phyloP scores from a whole-genome alignment of 2,797 vertebrate species.

The Tragopan temminckii region DNA sequence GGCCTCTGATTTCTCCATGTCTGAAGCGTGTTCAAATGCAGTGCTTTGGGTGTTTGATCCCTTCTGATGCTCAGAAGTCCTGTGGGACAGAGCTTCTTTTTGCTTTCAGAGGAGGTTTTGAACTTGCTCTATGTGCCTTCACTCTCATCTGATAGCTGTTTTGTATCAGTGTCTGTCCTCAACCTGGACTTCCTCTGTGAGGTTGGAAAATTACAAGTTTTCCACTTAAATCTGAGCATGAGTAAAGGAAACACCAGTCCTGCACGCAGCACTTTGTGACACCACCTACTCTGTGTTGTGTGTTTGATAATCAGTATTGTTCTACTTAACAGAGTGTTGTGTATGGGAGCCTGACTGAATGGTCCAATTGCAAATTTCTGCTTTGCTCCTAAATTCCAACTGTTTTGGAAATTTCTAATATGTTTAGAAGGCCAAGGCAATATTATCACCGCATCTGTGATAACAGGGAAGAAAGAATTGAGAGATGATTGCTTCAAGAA shows the following conservation, averaged over 20 bases:
- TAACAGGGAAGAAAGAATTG: background rate
- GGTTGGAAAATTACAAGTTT: background rate
- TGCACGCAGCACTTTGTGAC: background rate
- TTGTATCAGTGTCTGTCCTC: background rate
- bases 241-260: background rate
- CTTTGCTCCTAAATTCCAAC: background rate
- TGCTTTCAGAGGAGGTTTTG: background rate
- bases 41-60: background rate
- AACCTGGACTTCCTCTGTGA: background rate
- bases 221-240: background rate
- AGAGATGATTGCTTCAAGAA: background rate
- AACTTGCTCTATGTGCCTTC: background rate
- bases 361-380: background rate
- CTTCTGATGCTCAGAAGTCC: background rate
- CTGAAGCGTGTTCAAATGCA: background rate
- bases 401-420: background rate
- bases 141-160: background rate
- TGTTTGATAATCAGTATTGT: background rate
- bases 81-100: background rate
- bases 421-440: background rate
- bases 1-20: background rate
- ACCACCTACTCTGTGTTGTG: background rate
- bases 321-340: background rate
- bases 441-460: background rate
- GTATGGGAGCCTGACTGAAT: background rate